phyloP scores from a whole-genome alignment of 1,140 invertebrate species.

The Drosophila ironensis region DNA sequence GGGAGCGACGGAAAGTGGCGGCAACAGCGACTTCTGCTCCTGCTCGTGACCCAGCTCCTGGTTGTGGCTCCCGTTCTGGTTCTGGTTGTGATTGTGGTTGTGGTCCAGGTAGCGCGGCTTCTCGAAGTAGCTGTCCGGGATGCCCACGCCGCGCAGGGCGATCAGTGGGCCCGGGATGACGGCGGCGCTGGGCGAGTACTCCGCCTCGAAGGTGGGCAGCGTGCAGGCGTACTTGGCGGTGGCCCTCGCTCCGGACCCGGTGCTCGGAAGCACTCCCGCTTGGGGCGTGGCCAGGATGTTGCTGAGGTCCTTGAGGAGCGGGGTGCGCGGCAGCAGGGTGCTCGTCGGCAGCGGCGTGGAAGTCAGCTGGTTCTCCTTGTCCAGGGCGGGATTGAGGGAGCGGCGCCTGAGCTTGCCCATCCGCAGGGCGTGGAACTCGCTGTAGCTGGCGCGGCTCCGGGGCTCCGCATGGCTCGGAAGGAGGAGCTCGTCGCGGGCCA shows the following conservation, averaged over 20 bases:
- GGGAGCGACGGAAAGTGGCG: background rate
- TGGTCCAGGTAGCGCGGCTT: constrained; percentile 73
- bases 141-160: constrained; percentile 71
- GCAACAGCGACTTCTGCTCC: no score
- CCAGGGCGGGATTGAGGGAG: background rate
- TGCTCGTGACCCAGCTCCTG: no score
- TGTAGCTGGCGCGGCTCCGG: constrained; percentile 18
- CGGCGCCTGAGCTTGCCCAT: constrained; percentile 41
- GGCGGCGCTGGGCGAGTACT: constrained; percentile 70
- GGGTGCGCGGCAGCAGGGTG: constrained; percentile 21
- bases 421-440: constrained; percentile 38
- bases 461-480: background rate
- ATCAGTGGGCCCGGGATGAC: constrained; percentile 69
- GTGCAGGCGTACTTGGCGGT: constrained; percentile 40
- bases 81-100: no score
- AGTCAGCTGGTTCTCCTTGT: constrained; percentile 76
- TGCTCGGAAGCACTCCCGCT: background rate
- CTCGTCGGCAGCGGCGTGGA: constrained; percentile 67
- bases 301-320: constrained; percentile 65
- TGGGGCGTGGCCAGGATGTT: constrained; percentile 53
- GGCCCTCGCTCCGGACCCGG: background rate
- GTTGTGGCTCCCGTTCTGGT: no score
- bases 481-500: constrained; percentile 21
- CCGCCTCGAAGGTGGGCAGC: constrained; percentile 68
- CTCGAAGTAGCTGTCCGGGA: constrained; percentile 79